Percentiles rank a stretch among this genome's conserved stretches.
Evolutionary conservation across 2,888 invertebrate species (phyloP).

Genomic region (Drosophila histrio): DNA sequence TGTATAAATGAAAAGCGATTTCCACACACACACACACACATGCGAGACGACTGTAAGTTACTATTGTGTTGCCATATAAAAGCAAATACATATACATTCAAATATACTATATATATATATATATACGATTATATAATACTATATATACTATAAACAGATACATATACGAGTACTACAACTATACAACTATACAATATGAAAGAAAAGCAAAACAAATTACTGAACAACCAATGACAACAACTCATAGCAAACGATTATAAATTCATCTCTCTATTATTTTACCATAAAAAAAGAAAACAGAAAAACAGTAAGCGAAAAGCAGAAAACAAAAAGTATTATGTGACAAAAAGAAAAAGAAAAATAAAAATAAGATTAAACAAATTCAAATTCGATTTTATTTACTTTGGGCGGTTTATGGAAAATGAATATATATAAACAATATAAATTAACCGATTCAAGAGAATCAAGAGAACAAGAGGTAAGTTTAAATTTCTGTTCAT

Average conservation of each 20-base stretch:
- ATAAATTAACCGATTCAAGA: neutral
- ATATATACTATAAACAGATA: slow-evolving; percentile 26
- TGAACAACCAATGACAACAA: slow-evolving; percentile 4
- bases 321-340: slow-evolving; percentile 49
- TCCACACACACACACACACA: slow-evolving; percentile 39
- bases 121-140: slow-evolving; percentile 40
- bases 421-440: neutral
- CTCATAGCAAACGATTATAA: slow-evolving; percentile 25
- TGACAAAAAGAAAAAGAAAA: slow-evolving; percentile 27
- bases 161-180: slow-evolving; percentile 14
- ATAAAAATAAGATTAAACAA: slow-evolving; percentile 21
- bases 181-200: slow-evolving; percentile 16
- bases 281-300: slow-evolving; percentile 1
- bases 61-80: slow-evolving; percentile 76
- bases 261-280: slow-evolving; percentile 12
- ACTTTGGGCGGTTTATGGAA: neutral
- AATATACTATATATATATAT: slow-evolving; percentile 27
- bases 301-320: neutral
- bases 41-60: slow-evolving; percentile 73
- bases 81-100: slow-evolving; percentile 38
- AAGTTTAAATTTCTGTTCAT: too few relatives aligned
- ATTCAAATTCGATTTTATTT: neutral
- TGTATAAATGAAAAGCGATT: slow-evolving; percentile 53
- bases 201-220: slow-evolving; percentile 28
- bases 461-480: too few relatives aligned